phyloP scores from a whole-genome alignment of 1,140 invertebrate genomes.

The Atopsyche davidsoni region DNA sequence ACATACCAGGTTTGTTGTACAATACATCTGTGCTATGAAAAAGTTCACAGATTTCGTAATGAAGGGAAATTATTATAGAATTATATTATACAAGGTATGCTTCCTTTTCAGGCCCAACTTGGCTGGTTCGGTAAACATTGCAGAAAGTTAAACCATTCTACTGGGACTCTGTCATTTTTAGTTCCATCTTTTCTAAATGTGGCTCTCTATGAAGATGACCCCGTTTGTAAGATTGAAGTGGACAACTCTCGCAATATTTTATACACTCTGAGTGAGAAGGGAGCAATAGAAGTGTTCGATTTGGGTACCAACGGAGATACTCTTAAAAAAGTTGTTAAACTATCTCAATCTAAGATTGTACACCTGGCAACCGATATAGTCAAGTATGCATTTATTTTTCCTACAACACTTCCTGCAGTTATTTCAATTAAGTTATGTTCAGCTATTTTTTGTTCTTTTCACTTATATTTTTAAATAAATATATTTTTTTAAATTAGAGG shows the following conservation, averaged over 20 bases:
- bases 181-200: conserved; percentile 87
- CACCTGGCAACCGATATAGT: conserved; percentile 70
- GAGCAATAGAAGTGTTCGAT: conserved; percentile 82
- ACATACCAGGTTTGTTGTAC: conserved; percentile 71
- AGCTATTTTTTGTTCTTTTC: too few relatives aligned
- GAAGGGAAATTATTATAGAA: background rate
- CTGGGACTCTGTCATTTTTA: conserved; percentile 77
- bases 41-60: background rate
- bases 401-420: too few relatives aligned
- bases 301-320: conserved; percentile 72
- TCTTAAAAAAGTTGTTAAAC: conserved; percentile 63
- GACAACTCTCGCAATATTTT: conserved; percentile 88
- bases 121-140: conserved; percentile 94
- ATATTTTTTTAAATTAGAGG: too few relatives aligned
- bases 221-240: conserved; percentile 82
- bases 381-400: conserved; percentile 52
- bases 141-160: conserved; percentile 92
- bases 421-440: too few relatives aligned
- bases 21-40: background rate
- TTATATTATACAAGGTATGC: conserved; percentile 7
- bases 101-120: conserved; percentile 59
- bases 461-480: too few relatives aligned
- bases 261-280: conserved; percentile 81
- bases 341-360: conserved; percentile 76
- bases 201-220: conserved; percentile 78